phyloP scores from a whole-genome alignment of 2,797 vertebrate species.

The Sebastiscus tertius region DNA sequence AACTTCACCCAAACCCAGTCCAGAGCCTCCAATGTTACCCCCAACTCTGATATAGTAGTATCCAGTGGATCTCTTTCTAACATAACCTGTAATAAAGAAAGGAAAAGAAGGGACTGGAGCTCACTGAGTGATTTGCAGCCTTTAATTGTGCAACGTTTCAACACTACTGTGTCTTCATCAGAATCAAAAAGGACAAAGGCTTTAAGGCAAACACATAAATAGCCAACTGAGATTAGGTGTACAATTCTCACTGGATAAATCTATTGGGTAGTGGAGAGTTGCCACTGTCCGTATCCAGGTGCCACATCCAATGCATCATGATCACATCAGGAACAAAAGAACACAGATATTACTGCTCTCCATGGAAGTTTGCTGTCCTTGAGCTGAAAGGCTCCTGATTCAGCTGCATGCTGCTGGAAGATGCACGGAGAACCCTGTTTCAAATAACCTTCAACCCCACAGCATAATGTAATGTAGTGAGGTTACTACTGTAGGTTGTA shows the following conservation, averaged over 20 bases:
- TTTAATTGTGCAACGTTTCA: not conserved
- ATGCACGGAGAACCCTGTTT: not conserved
- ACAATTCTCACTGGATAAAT: not conserved
- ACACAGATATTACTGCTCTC: not conserved
- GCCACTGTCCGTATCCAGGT: accelerated
- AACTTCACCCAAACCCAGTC: not conserved
- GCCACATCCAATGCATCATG: not conserved
- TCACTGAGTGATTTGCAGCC: not conserved
- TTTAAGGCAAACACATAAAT: not conserved
- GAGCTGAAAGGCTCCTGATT: not conserved
- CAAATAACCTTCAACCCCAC: not conserved
- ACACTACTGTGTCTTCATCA: not conserved
- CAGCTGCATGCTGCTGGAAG: not conserved
- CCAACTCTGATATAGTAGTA: not conserved
- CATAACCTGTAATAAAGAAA: not conserved
- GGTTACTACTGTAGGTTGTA: not conserved
- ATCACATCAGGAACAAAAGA: not conserved
- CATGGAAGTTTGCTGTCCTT: not conserved
- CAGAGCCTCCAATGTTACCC: not conserved
- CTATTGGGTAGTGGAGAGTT: not conserved
- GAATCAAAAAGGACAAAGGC: not conserved
- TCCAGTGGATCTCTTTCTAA: not conserved
- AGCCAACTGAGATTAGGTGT: not conserved
- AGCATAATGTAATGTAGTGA: not conserved
- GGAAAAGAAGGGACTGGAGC: not conserved